A percentile compares a stretch with the other conserved stretches of the same genome.
phyloP scores from a whole-genome alignment of 2,888 invertebrate species.

The Oxyteleia sp. region DNA sequence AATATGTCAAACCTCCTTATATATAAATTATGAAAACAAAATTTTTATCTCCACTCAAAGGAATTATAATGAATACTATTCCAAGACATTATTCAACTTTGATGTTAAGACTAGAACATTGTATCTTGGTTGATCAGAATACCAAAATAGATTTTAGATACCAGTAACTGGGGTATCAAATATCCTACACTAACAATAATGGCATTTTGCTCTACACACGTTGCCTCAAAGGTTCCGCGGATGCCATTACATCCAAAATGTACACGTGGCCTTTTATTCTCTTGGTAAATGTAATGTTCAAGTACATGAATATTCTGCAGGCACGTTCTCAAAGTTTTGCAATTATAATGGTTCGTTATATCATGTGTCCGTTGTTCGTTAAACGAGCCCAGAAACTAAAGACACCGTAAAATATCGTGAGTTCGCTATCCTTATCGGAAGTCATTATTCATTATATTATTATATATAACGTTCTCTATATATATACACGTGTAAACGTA shows the following conservation, averaged over 20 bases:
- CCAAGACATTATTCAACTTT: too few relatives aligned
- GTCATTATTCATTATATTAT: slow-evolving; percentile 24
- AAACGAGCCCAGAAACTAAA: slow-evolving; percentile 25
- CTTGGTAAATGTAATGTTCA: slow-evolving; percentile 8
- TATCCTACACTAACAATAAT: too few relatives aligned
- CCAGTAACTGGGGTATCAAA: too few relatives aligned
- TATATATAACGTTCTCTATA: background rate
- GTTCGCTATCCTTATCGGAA: slow-evolving; percentile 28
- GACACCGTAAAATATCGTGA: slow-evolving; percentile 41
- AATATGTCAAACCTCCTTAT: too few relatives aligned
- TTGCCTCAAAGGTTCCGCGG: background rate
- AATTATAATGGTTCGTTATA: slow-evolving; percentile 54
- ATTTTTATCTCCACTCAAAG: too few relatives aligned
- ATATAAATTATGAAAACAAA: too few relatives aligned
- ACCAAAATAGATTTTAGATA: too few relatives aligned
- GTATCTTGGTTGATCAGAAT: too few relatives aligned
- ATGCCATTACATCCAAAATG: slow-evolving; percentile 11
- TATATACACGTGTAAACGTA: background rate
- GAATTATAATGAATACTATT: too few relatives aligned
- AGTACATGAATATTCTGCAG: slow-evolving; percentile 41
- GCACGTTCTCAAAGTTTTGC: slow-evolving; percentile 53
- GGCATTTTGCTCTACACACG: background rate
- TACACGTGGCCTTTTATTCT: slow-evolving; percentile 27
- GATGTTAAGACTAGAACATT: too few relatives aligned
- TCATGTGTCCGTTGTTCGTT: slow-evolving; percentile 40